Base-by-base conservation (phyloP, 1,140 invertebrate species). In the Cydia strobilella region DNA sequence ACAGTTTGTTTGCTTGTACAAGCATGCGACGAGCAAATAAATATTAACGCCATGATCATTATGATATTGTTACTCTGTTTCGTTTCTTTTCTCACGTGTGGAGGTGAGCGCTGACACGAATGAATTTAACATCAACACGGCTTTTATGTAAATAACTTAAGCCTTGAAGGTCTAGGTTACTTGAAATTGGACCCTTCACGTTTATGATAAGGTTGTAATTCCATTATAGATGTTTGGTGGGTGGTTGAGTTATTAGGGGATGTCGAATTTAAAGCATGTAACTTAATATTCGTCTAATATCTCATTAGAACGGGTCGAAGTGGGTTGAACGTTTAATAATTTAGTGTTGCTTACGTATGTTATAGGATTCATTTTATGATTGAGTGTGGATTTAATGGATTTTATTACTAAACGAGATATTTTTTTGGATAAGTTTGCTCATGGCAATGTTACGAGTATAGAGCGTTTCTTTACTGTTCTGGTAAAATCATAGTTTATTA, bases 31-130 rank as follows among this genome's bases (percentile, higher is more conserved):
- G 31, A 31, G 2, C 31, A 31, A 31, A 1, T 31, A 31, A 3
- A 31, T 5, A 3, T 1, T 3, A 31, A 31, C 31, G 5, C 31
- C 31, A 39, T 9, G 35, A 39, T 45, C 42, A 59, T 10, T 18
- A 51, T 51, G 45, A 51, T 18, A 51, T 23, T 59, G 54, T 59
- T 23, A 59, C 54, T 59, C 54, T 59, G 54, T 59, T 20, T 5
- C 20, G 20, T 59, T 23, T 59, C 2, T 59, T 23, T 23, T 4
- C 54, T 59, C 54, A 10, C n/a, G n/a, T n/a, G 54, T 3, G 20
- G 54, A 59, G 54, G 54, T 20, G 54, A 59, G 54, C 54, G 54
- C 54, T 59, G 54, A 59, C 54, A 59, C 54, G 54, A 59, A 59
- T 59, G 54, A 59, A 59, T 59, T 23, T 59, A 59, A 59, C 54